Evolutionary conservation across 2,888 invertebrate species (phyloP).

Genomic region (Leptinotarsa haldemani): DNA sequence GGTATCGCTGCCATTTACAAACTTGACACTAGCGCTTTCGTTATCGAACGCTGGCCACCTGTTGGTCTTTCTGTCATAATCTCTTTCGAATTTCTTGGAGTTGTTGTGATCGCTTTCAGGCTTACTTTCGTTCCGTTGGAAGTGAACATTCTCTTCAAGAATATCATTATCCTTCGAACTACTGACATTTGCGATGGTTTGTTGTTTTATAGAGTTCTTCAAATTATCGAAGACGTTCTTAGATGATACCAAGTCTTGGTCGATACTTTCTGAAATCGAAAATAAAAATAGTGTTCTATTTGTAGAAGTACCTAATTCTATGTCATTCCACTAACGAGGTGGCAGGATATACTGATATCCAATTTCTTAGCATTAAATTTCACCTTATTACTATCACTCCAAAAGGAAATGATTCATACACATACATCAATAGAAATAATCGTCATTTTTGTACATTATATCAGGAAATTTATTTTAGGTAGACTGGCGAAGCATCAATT

Average conservation of each 20-base stretch:
- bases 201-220: conserved; percentile 13
- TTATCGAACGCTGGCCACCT: conserved; percentile 54
- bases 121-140: conserved; percentile 7
- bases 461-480: no score
- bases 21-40: conserved; percentile 34
- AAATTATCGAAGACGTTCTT: conserved; percentile 56
- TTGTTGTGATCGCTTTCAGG: conserved; percentile 12
- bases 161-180: conserved; percentile 22
- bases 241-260: conserved; percentile 58
- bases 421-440: no score
- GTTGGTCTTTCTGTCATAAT: conserved; percentile 14
- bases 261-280: conserved; percentile 59
- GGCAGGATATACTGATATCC: no score
- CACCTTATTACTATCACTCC: no score
- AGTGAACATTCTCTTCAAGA: conserved; percentile 17
- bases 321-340: no score
- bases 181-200: conserved; percentile 24
- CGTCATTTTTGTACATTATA: no score
- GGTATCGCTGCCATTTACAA: conserved; percentile 45
- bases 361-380: no score
- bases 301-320: no score
- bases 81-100: conserved; percentile 26
- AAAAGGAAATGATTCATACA: no score
- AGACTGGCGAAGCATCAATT: no score
- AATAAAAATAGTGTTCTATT: background rate